These are phyloP conservation scores for Geodia barretti DNA, from an alignment of 37 sponge, comb jelly and placozoan genomes.

Conservation along the genomic window DNA sequence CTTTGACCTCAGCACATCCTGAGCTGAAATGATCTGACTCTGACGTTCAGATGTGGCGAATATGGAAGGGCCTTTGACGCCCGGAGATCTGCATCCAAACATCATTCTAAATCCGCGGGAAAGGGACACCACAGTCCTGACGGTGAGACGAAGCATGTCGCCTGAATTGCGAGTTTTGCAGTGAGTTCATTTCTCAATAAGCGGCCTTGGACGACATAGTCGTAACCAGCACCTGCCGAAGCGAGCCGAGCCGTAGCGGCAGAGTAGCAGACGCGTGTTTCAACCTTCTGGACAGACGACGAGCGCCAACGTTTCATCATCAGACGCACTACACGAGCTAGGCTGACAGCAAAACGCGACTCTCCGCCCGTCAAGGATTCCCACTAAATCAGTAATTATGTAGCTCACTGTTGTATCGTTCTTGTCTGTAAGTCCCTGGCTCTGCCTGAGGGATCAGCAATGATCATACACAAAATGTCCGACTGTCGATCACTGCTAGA, in stretches of 20 bases:
- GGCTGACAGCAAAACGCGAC: neutral
- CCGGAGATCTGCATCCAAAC: neutral
- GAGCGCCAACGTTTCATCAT: neutral
- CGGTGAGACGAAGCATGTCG: neutral
- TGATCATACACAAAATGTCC: too few species aligned
- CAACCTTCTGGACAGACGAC: neutral
- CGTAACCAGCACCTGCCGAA: slow-evolving; percentile 9
- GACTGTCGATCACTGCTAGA: too few species aligned
- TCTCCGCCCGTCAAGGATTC: neutral
- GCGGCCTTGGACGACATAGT: neutral
- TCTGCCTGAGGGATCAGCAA: too few species aligned
- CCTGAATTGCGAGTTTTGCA: slow-evolving; percentile 9
- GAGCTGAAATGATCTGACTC: neutral
- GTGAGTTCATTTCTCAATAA: neutral
- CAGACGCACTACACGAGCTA: neutral
- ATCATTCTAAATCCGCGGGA: neutral
- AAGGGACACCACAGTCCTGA: neutral
- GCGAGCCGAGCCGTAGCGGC: neutral
- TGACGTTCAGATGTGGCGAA: neutral
- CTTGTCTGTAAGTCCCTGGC: too few species aligned
- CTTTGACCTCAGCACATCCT: neutral
- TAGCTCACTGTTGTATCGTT: too few species aligned
- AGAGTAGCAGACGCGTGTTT: too few species aligned
- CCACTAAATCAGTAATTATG: neutral
- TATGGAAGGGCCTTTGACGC: neutral